Conservation (phyloP, 2,888 invertebrate genomes). For the Saturnia pavonia region DNA sequence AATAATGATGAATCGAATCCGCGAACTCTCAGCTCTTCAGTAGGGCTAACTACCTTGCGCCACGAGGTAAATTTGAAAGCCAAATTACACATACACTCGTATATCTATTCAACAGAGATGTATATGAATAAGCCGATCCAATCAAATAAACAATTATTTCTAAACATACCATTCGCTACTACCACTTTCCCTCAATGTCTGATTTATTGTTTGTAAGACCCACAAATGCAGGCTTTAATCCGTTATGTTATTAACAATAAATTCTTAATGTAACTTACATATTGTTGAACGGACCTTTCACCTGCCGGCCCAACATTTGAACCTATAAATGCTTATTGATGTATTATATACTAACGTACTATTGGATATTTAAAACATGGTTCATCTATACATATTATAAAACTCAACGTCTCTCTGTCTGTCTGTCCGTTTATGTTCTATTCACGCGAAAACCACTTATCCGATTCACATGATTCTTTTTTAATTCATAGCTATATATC, state of each 20-base stretch:
- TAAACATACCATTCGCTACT: not conserved
- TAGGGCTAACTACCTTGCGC: too few relatives aligned
- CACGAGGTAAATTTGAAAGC: not conserved
- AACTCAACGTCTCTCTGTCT: too few relatives aligned
- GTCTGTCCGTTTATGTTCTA: too few relatives aligned
- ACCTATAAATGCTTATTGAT: not conserved
- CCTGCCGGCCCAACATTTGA: slow-evolving; percentile 23
- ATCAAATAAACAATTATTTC: not conserved
- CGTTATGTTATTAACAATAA: slow-evolving; percentile 38
- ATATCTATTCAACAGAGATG: not conserved
- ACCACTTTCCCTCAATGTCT: slow-evolving; percentile 10
- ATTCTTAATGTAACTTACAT: slow-evolving; percentile 29
- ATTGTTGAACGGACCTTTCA: slow-evolving; percentile 41
- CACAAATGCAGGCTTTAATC: slow-evolving; percentile 28
- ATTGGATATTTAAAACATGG: too few relatives aligned
- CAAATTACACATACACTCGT: too few relatives aligned
- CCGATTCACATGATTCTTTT: too few relatives aligned
- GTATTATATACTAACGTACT: not conserved
- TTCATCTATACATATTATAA: too few relatives aligned
- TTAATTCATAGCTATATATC: too few relatives aligned
- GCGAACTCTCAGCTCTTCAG: too few relatives aligned
- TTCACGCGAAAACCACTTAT: too few relatives aligned
- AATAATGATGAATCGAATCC: too few relatives aligned
- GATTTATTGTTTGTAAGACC: slow-evolving; percentile 12
- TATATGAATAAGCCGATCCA: not conserved